A percentile compares a stretch with the other conserved stretches of the same genome.
phyloP scores from a whole-genome alignment of 2,888 invertebrate species.

The Ceraclea dissimilis region DNA sequence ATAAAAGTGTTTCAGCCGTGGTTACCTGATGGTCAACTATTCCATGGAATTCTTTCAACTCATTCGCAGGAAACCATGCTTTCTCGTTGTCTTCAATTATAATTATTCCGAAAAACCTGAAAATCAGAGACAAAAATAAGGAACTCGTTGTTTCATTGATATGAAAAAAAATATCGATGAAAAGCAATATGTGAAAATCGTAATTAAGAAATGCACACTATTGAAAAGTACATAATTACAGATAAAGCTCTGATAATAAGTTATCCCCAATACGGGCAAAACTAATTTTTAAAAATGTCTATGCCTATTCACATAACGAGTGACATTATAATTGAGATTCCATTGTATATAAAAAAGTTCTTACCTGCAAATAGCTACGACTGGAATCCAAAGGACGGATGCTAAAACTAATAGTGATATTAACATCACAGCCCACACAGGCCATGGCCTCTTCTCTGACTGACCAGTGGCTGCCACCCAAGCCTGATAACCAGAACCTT shows the following conservation, averaged over 20 bases:
- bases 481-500: conserved; percentile 78
- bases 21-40: conserved; percentile 79
- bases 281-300: too few relatives aligned
- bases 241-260: too few relatives aligned
- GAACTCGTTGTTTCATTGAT: background rate
- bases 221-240: too few relatives aligned
- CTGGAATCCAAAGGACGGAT: conserved; percentile 84
- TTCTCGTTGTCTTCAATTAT: conserved; percentile 84
- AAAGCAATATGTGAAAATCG: too few relatives aligned
- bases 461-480: conserved; percentile 70
- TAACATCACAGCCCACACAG: conserved; percentile 71
- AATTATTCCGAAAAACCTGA: conserved; percentile 70
- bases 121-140: conserved; percentile 25
- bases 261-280: too few relatives aligned
- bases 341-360: too few relatives aligned
- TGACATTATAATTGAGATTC: too few relatives aligned
- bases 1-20: conserved; percentile 66
- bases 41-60: conserved; percentile 82
- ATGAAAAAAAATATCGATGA: background rate
- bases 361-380: conserved; percentile 72
- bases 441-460: conserved; percentile 77
- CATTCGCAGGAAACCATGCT: conserved; percentile 87
- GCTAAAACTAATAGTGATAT: conserved; percentile 67
- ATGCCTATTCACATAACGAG: too few relatives aligned
- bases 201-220: too few relatives aligned